Conservation (phyloP, 2,113 vertebrate genomes). For the Nyctibius bracteatus region DNA sequence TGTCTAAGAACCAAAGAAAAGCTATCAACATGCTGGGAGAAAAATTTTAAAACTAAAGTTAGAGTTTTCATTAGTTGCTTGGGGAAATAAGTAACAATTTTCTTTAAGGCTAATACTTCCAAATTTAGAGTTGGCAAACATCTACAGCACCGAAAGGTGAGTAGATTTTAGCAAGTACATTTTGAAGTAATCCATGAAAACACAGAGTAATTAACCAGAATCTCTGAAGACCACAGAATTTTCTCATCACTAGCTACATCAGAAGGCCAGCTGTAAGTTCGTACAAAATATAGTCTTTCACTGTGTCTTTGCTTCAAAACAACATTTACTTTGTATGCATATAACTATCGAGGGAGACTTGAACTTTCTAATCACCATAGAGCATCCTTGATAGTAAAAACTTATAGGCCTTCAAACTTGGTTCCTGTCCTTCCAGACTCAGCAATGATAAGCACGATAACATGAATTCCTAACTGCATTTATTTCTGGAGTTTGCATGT, state of each 20-base stretch:
- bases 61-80: not conserved
- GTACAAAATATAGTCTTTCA: not conserved
- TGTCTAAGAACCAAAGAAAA: not conserved
- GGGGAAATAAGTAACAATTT: not conserved
- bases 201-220: not conserved
- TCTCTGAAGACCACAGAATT: not conserved
- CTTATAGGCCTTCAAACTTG: not conserved
- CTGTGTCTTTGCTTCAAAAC: not conserved
- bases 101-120: not conserved
- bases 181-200: not conserved
- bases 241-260: not conserved
- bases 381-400: not conserved
- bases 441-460: not conserved
- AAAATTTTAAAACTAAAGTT: not conserved
- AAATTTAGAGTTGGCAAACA: not conserved
- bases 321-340: not conserved
- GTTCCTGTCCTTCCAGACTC: not conserved
- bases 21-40: not conserved
- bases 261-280: not conserved
- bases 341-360: not conserved
- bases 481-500: not conserved
- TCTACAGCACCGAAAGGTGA: not conserved
- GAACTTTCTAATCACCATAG: not conserved
- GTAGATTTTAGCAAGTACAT: not conserved
- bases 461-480: not conserved